Conservation (phyloP, 1,140 invertebrate genomes). For the Caenorhabditis latens region DNA sequence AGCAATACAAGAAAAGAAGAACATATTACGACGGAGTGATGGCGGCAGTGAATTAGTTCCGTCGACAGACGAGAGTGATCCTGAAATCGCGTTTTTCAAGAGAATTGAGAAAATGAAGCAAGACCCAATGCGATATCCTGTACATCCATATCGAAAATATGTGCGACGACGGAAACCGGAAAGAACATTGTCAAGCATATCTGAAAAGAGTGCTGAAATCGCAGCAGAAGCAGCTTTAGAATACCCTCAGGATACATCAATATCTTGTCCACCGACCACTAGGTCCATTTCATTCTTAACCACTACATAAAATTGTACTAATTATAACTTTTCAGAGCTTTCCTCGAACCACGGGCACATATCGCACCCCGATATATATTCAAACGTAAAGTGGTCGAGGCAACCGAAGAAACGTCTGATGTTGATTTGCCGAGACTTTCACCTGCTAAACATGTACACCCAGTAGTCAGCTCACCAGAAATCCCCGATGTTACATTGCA, state of each 20-base stretch:
- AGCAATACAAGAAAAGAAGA: not conserved
- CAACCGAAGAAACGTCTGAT: conserved; percentile 55
- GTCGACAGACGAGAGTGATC: conserved; percentile 60
- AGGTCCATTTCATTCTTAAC: not conserved
- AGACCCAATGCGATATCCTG: conserved; percentile 2
- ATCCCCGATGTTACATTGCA: conserved; percentile 56
- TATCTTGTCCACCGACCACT: conserved; percentile 62
- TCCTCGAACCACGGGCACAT: not conserved
- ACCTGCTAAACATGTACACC: conserved; percentile 18
- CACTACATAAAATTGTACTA: not conserved
- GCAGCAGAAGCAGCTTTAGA: conserved; percentile 54
- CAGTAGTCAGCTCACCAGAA: conserved; percentile 52
- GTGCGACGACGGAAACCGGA: conserved; percentile 31
- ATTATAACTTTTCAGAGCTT: conserved; percentile 13
- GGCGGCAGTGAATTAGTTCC: conserved; percentile 15
- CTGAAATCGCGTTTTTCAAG: conserved; percentile 51
- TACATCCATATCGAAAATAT: not conserved
- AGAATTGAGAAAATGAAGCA: conserved; percentile 15
- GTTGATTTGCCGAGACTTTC: conserved; percentile 15
- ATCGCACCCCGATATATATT: not conserved
- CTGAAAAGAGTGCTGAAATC: conserved; percentile 63
- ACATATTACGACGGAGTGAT: conserved; percentile 15
- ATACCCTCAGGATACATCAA: conserved; percentile 46
- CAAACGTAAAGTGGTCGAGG: conserved; percentile 32
- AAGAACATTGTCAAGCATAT: conserved; percentile 58